Base-by-base conservation (phyloP, 2,113 vertebrate genomes). In the Phalacrocorax brasilianus region DNA sequence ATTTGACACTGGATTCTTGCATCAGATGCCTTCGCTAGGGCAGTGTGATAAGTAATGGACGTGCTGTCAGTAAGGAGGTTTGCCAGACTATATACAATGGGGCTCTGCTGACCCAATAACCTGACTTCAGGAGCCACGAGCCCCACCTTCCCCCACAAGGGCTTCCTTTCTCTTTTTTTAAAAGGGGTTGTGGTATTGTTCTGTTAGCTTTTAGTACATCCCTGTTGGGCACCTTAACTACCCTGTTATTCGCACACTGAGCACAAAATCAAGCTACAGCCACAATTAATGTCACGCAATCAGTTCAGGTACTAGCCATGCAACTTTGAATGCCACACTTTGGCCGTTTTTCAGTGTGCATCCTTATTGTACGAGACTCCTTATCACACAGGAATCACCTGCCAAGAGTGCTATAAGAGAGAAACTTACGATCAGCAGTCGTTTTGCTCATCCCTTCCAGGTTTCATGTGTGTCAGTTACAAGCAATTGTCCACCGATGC, bases 31-130 rank as follows among this genome's bases (percentile, higher is more conserved):
- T 95, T 91, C 45, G 12, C 27, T 12, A 13, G 56, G 59, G 52
- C 72, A 50, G 59, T 12, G 32, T 30, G 76, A 8, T 91, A 84
- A 91, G 78, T 52, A 40, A 22, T 35, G 62, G 49, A 44, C 1
- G 3, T 0, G 2, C n/a, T 76, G 55, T 73, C 45, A 23, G 65
- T 20, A 27, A 16, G 0, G 8, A 12, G 19, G 3, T 35, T 74
- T 91, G 38, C 59, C 55, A 71, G 67, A 8, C 30, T 30, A 2
- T 32, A 14, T 49, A 28, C 17, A 49, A 3, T 4, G 53, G 74
- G 58, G 40, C 59, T 86, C 71, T 90, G 72, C 59, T 70, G 63
- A 88, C 55, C 67, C 72, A 55, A 12, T 49, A 83, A n/a, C 38
- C 50, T 73, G 28, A 19, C 26, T 77, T 32, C 32, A 81, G 85